Evolutionary conservation across 2,888 invertebrate genomes (phyloP).

Genomic region (Lapara coniferarum): DNA sequence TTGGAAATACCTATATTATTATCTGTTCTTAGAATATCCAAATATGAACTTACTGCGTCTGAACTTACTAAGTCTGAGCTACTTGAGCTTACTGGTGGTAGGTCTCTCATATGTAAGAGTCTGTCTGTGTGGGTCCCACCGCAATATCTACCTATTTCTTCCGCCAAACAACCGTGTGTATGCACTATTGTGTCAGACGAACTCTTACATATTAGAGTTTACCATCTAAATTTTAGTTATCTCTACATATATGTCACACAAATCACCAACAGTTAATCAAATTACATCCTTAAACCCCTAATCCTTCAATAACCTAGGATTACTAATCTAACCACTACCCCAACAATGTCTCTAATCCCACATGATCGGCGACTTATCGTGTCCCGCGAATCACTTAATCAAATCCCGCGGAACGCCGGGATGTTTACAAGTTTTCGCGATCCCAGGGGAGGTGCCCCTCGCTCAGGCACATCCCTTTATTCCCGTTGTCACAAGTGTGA

Average conservation of each 20-base stretch:
- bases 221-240: background rate
- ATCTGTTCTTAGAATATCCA: too few relatives aligned
- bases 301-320: background rate
- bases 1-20: too few relatives aligned
- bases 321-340: constrained; percentile 4
- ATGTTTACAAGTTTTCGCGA: constrained; percentile 5
- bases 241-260: background rate
- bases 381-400: constrained; percentile 19
- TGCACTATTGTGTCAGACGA: too few relatives aligned
- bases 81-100: too few relatives aligned
- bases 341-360: constrained; percentile 11
- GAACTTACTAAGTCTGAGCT: too few relatives aligned
- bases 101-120: too few relatives aligned
- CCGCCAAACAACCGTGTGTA: too few relatives aligned
- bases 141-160: too few relatives aligned
- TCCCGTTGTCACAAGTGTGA: background rate
- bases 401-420: constrained; percentile 7
- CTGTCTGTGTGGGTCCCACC: too few relatives aligned
- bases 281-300: background rate
- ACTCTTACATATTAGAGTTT: background rate
- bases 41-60: too few relatives aligned
- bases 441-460: constrained; percentile 13
- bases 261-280: background rate
- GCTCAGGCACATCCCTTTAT: background rate
- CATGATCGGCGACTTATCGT: constrained; percentile 17